Percentiles rank a stretch among this genome's conserved stretches.
These are phyloP conservation scores for Tenebrosternarchus preto DNA, from an alignment of 2,113 vertebrate genomes.

Conservation along the genomic window DNA sequence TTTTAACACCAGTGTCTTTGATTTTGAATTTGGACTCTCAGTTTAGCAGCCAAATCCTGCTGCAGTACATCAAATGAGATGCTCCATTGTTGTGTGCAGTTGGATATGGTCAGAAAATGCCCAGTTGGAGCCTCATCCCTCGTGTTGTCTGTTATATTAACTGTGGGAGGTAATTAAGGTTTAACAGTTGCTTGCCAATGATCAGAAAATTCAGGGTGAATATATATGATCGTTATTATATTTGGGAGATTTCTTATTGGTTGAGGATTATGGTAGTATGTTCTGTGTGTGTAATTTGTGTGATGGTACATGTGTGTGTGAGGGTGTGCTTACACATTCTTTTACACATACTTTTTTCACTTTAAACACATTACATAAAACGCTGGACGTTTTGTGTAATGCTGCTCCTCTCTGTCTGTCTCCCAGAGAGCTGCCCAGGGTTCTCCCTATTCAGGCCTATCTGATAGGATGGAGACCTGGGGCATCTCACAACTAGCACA, in stretches of 20 bases:
- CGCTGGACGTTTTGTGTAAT: constrained; percentile 46
- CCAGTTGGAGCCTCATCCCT: not conserved
- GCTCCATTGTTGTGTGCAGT: constrained; percentile 21
- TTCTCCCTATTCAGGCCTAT: constrained; percentile 34
- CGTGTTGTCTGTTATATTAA: not conserved
- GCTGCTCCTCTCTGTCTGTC: constrained; percentile 19
- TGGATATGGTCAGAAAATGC: not conserved
- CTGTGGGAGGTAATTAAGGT: not conserved
- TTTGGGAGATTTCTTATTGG: not conserved
- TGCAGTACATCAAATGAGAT: constrained; percentile 4
- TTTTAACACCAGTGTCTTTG: constrained; percentile 32
- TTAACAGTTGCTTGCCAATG: not conserved
- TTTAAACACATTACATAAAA: constrained; percentile 50
- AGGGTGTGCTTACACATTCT: too few relatives aligned
- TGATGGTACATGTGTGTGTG: not conserved
- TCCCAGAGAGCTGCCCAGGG: not conserved
- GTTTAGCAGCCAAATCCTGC: constrained; percentile 24
- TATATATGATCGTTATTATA: not conserved
- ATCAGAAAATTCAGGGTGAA: not conserved
- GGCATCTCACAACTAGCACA: constrained; percentile 21
- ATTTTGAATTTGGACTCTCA: constrained; percentile 38
- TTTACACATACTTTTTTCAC: constrained; percentile 29
- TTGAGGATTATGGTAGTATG: constrained; percentile 45
- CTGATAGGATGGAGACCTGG: constrained; percentile 43
- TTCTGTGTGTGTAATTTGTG: constrained; percentile 33